phyloP scores from a whole-genome alignment of 2,797 vertebrate genomes.

The Muscicapa striata region DNA sequence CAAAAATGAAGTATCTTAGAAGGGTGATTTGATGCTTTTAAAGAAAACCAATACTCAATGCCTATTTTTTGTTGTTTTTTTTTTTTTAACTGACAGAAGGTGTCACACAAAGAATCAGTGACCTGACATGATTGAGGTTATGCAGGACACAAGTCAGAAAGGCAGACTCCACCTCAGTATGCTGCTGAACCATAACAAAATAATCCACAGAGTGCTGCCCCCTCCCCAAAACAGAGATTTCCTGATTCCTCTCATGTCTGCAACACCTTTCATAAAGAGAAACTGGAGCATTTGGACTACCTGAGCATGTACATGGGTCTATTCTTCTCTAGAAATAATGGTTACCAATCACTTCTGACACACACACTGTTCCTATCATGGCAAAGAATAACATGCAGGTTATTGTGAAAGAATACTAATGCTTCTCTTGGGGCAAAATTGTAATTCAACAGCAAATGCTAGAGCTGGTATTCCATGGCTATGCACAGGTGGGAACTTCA shows the following conservation, averaged over 20 bases:
- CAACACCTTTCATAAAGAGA: neutral
- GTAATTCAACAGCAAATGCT: neutral
- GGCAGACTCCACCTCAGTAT: neutral
- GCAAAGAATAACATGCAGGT: neutral
- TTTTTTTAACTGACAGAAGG: neutral
- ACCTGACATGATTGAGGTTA: neutral
- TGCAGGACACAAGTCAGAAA: neutral
- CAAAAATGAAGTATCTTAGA: neutral
- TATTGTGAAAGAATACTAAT: neutral
- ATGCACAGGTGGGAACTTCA: neutral
- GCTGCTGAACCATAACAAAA: neutral
- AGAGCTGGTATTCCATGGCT: neutral
- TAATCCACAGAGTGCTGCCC: neutral
- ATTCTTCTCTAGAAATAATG: neutral
- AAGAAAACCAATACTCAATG: rapidly evolving
- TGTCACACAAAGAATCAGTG: neutral
- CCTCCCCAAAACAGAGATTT: neutral
- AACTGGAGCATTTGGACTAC: neutral
- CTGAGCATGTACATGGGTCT: neutral
- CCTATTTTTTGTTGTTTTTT: too few species aligned
- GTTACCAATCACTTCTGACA: neutral
- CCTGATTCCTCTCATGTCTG: neutral
- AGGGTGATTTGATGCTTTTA: neutral
- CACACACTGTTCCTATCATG: neutral
- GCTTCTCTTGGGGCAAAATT: neutral